phyloP scores from a whole-genome alignment of 2,888 invertebrate genomes.

The Melolontha melolontha region DNA sequence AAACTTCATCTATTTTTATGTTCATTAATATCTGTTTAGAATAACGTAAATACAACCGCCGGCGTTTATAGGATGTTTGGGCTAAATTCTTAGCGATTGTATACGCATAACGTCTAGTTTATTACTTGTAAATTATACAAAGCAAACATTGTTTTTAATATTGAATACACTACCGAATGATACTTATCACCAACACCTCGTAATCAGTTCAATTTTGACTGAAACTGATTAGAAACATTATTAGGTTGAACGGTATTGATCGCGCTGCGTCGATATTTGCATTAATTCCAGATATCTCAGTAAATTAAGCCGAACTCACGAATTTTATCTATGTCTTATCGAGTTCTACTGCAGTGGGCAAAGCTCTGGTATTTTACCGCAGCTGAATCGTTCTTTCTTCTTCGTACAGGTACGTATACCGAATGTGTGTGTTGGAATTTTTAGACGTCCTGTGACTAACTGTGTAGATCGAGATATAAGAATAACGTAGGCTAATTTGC shows the following conservation, averaged over 20 bases:
- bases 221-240: background rate
- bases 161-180: too few relatives aligned
- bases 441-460: constrained; percentile 2
- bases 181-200: background rate
- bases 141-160: too few relatives aligned
- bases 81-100: too few relatives aligned
- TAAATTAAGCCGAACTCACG: constrained; percentile 11
- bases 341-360: background rate
- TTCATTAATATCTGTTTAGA: too few relatives aligned
- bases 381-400: background rate
- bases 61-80: too few relatives aligned
- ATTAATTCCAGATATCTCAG: constrained; percentile 2
- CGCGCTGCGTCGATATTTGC: background rate
- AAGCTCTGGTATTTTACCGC: background rate
- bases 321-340: constrained; percentile 8
- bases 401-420: background rate
- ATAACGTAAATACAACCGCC: too few relatives aligned
- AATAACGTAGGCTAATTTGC: constrained; percentile 23
- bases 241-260: background rate
- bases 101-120: too few relatives aligned
- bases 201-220: constrained; percentile 3
- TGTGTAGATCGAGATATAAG: constrained; percentile 28
- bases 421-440: constrained; percentile 4
- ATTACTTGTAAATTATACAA: too few relatives aligned
- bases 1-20: too few relatives aligned